Base-by-base conservation (phyloP, 2,113 vertebrate genomes). In the Oncorhynchus masou region DNA sequence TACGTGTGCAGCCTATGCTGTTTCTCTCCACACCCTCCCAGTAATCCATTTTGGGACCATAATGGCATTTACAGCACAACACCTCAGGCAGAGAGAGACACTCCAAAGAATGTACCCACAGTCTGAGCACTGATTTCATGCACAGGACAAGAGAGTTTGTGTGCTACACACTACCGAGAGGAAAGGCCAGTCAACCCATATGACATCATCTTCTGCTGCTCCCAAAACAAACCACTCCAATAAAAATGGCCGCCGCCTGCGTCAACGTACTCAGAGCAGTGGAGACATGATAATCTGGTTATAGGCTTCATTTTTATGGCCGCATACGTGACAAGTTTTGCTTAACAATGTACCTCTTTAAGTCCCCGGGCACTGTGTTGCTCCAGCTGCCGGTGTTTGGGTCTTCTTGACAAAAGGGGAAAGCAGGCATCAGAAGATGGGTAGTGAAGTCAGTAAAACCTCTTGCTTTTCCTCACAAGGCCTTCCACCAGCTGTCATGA, bases 61-160 rank as follows among this genome's bases (percentile, higher is more conserved):
- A 91, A 91, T 90, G 82, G 87, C 59, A 77, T 89, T 89, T 83
- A 79, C 60, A 78, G 25, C 68, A 88, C 86, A 91, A 88, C 85
- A 64, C 87, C 83, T 79, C 79, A 84, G 82, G 84, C 81, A 85
- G 51, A 82, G 87, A 86, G 88, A 78, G 83, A 87, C 83, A 84
- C 86, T 82, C 74, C 81, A 86, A 91, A 91, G 88, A 74, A 80
- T 87, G 87, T 87, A 88, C 84, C 45, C 80, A 45, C 81, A 51
- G 85, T 90, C 90, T 89, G 87, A 91, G 85, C 73, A 57, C 83
- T 81, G 85, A 92, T 92, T 93, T 91, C 84, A 91, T 84, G 86
- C 83, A 54, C 74, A 77, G 74, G 80, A 81, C 68, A 79, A 79
- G 75, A 70, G 78, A 68, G 78, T 79, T 51, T 73, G 78, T 81